Evolutionary conservation across 2,888 invertebrate genomes (phyloP), one percentile per base, ranked within the genome.

Genomic region (Platerodrilus igneus): DNA sequence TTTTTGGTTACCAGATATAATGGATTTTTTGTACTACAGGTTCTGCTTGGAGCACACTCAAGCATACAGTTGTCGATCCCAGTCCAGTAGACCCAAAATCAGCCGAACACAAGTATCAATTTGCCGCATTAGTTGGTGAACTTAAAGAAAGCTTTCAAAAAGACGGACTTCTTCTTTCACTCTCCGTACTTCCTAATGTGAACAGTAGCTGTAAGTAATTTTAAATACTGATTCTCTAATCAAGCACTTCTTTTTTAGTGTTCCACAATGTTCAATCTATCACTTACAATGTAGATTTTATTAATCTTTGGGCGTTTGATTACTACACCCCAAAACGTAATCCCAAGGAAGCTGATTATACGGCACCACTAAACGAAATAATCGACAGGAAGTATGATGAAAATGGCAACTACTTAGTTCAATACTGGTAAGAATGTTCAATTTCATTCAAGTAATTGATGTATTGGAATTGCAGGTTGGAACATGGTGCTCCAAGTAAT

Each of bases 31-130:
- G 27, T 41, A 27, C 41, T 45, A 15, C 34, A 75, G 78, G 78
- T 37, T 76, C 77, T 4, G 66, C 85, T 59, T 87, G 85, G 81
- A 83, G 84, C 56, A 78, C 79, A 1, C 67, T 88, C 50, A 88
- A 87, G 72, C 83, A 85, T 64, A 78, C 80, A 16, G 81, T 88
- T 53, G 66, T 67, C 38, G 73, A 74, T 3, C 81, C 79, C 37
- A 79, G 81, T 3, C 78, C 77, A 16, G 75, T 84, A n/a, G 88
- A 89, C 51, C 84, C 86, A 0, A 86, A 87, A 59, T 78, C 84
- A 43, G 75, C 80, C n/a, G 85, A 86, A 58, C 89, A 89, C 58
- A 81, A 81, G 41, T 83, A 86, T 59, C 85, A 86, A 40, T 88
- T 84, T 62, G 84, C 83, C 0, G 79, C 83, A 0, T 67, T 90